These are phyloP conservation scores for Tanytarsus gracilentus DNA, from an alignment of 2,888 invertebrate species.

Conservation along the genomic window DNA sequence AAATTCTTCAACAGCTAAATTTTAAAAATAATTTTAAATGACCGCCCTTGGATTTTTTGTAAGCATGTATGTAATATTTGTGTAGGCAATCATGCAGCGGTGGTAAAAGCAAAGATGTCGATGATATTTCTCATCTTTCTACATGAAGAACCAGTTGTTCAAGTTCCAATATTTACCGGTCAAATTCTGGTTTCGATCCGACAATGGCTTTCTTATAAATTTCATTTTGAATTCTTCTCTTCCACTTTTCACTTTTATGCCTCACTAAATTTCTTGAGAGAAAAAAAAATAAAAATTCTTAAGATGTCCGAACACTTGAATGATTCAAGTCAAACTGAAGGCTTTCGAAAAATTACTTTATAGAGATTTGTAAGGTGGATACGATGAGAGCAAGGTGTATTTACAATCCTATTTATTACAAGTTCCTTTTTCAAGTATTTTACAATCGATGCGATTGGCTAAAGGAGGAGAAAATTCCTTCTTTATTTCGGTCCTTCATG, in stretches of 20 bases:
- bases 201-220: slow-evolving; percentile 25
- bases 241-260: background rate
- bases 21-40: too few species aligned
- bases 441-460: background rate
- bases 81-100: background rate
- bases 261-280: background rate
- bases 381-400: slow-evolving; percentile 1
- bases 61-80: background rate
- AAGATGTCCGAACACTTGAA: slow-evolving; percentile 9
- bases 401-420: slow-evolving; percentile 10
- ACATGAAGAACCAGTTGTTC: slow-evolving; percentile 17
- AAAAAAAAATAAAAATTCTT: background rate
- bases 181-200: slow-evolving; percentile 24
- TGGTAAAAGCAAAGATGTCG: slow-evolving; percentile 16
- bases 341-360: background rate
- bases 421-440: slow-evolving; percentile 1
- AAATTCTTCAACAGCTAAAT: too few species aligned
- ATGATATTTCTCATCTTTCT: too few species aligned
- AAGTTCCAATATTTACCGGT: slow-evolving; percentile 24
- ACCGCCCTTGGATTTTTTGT: background rate
- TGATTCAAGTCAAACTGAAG: slow-evolving; percentile 7
- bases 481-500: background rate
- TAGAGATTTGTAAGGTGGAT: slow-evolving; percentile 1
- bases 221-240: slow-evolving; percentile 8
- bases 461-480: background rate